Evolutionary conservation across 2,888 invertebrate genomes (phyloP).

Genomic region (Megalurothrips usitatus): DNA sequence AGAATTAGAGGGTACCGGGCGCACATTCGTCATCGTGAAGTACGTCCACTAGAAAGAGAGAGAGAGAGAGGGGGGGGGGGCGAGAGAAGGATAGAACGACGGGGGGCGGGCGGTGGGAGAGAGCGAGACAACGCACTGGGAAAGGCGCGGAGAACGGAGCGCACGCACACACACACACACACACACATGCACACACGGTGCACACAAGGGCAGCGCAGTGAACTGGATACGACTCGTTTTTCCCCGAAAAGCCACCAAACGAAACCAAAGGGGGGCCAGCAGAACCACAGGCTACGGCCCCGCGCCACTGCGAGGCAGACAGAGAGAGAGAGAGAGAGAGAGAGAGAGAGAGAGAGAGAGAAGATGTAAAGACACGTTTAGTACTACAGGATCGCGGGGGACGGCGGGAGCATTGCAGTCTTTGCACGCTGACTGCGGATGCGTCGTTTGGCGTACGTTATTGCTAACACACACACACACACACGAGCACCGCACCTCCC

Average conservation of each 20-base stretch:
- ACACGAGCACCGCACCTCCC: neutral
- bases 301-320: no score
- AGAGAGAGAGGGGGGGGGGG: neutral
- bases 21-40: neutral
- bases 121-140: neutral
- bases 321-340: no score
- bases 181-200: neutral
- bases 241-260: constrained; percentile 18
- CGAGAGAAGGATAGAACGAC: neutral
- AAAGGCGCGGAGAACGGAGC: neutral
- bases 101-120: neutral
- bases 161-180: neutral
- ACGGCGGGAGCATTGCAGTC: no score
- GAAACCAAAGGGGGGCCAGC: neutral
- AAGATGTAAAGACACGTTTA: no score
- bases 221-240: neutral
- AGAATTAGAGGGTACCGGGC: neutral
- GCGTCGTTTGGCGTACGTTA: no score
- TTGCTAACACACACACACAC: no score
- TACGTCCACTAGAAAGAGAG: neutral
- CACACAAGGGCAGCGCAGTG: neutral
- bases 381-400: no score
- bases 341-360: no score
- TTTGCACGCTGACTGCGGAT: no score
- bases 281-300: no score